A percentile compares a stretch with the other conserved stretches of the same genome.
phyloP scores from a whole-genome alignment of 2,113 vertebrate genomes.

The Charina bottae region DNA sequence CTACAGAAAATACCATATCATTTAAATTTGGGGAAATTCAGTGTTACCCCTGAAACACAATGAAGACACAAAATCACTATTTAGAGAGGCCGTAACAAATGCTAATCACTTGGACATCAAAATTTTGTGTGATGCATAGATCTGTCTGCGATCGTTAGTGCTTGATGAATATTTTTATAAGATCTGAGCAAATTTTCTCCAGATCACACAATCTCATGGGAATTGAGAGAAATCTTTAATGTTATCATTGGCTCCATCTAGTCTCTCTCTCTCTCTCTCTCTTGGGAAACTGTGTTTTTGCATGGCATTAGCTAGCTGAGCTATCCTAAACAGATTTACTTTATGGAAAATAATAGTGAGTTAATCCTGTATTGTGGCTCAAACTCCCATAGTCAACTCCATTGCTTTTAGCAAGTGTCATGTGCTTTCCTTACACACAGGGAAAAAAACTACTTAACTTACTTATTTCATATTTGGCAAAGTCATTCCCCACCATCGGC shows the following conservation, averaged over 20 bases:
- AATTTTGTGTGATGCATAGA: background rate
- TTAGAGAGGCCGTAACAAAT: background rate
- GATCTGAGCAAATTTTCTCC: background rate
- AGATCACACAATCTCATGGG: background rate
- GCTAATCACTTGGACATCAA: background rate
- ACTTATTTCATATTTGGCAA: background rate
- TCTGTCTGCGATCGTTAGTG: background rate
- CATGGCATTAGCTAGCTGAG: background rate
- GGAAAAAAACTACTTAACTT: background rate
- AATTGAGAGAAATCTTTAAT: background rate
- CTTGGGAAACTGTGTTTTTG: background rate
- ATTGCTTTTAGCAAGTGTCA: background rate
- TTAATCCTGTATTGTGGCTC: background rate
- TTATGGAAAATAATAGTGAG: background rate
- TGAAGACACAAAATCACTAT: background rate
- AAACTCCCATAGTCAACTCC: background rate
- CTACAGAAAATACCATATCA: background rate
- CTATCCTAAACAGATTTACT: background rate
- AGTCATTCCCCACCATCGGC: background rate
- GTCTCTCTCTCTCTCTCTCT: background rate
- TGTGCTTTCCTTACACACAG: background rate
- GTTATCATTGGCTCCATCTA: background rate
- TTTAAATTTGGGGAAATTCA: background rate
- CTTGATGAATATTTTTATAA: background rate
- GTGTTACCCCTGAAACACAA: background rate